A percentile compares a stretch with the other conserved stretches of the same genome.
Conservation (phyloP, 2,797 vertebrate species). For the Poeciliopsis paucimaculata region DNA sequence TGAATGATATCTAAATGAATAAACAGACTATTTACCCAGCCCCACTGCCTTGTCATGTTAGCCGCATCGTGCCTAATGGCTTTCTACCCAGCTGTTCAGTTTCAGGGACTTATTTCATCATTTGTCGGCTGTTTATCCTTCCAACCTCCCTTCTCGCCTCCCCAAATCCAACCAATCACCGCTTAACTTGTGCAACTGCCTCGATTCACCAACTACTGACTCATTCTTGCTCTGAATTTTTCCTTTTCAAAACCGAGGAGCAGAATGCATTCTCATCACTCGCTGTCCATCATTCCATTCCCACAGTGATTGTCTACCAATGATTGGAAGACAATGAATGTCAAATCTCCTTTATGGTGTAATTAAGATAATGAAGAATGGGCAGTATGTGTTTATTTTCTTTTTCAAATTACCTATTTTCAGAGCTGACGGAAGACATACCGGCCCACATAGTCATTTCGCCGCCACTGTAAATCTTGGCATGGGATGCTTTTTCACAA, state of each 20-base stretch:
- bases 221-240: conserved; percentile 85
- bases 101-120: conserved; percentile 89
- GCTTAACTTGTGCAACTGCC: conserved; percentile 74
- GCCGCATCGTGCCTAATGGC: conserved; percentile 81
- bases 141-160: conserved; percentile 60
- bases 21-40: conserved; percentile 91
- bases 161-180: neutral
- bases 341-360: conserved; percentile 93
- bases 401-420: neutral
- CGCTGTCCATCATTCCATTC: conserved; percentile 93
- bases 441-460: neutral
- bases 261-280: conserved; percentile 90
- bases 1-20: conserved; percentile 82
- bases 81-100: conserved; percentile 84
- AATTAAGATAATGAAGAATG: conserved; percentile 58
- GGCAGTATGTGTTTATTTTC: neutral
- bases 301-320: conserved; percentile 89
- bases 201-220: conserved; percentile 79
- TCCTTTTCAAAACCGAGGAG: conserved; percentile 88
- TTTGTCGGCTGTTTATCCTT: conserved; percentile 91
- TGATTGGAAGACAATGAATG: conserved; percentile 87
- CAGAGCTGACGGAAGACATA: neutral
- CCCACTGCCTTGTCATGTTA: conserved; percentile 89
- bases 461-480: neutral
- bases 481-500: neutral